Evolutionary conservation across 2,113 vertebrate genomes (phyloP).

Genomic region (Apteryx mantelli): DNA sequence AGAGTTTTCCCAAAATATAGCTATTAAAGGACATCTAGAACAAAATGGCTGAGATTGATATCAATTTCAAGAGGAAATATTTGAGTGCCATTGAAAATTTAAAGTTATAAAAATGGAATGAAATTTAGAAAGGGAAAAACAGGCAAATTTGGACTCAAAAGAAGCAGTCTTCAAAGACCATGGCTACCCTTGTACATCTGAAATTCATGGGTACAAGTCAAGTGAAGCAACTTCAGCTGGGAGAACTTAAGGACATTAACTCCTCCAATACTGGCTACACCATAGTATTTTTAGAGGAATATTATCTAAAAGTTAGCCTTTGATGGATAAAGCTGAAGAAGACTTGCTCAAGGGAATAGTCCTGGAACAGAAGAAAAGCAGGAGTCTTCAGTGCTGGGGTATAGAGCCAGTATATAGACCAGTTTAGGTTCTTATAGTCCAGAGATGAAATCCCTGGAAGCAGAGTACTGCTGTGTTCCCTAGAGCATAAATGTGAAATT

Average conservation of each 20-base stretch:
- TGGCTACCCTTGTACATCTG: neutral
- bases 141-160: neutral
- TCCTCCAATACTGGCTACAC: neutral
- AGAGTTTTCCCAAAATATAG: neutral
- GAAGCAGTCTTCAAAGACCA: neutral
- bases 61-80: neutral
- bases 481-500: neutral
- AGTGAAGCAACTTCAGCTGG: neutral
- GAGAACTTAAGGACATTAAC: neutral
- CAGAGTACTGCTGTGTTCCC: neutral
- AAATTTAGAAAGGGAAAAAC: neutral
- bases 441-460: neutral
- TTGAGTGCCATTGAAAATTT: neutral
- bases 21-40: neutral
- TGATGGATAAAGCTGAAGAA: neutral
- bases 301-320: neutral
- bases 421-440: neutral
- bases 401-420: neutral
- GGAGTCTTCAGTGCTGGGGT: neutral
- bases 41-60: accelerated
- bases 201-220: neutral
- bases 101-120: neutral
- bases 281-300: neutral
- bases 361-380: neutral
- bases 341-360: neutral